Base-by-base conservation (phyloP, 2,797 vertebrate species). In the Protosalanx chinensis region DNA sequence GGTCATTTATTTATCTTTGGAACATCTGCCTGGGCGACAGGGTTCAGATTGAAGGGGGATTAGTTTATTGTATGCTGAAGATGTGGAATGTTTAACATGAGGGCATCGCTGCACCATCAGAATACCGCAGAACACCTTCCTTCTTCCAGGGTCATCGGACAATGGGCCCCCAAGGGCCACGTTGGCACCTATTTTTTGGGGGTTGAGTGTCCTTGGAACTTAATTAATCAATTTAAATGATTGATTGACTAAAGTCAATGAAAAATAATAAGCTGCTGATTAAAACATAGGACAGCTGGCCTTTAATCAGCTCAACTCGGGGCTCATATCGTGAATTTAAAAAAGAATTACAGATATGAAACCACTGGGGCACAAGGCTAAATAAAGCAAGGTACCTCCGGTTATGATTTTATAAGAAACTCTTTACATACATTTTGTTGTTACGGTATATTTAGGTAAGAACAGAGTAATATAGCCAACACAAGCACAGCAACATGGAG, bases 181-280 rank as follows among this genome's bases (percentile, higher is more conserved):
- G 75, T 77, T 76, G 85, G 85, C 83, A 81, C 82, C 79, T 65
- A 69, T 74, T 82, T 74, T 46, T 79, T 77, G n/a, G n/a, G n/a
- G n/a, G n/a, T 68, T 64, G 77, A 16, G 81, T 12, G 76, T 79
- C 84, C 86, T 87, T 84, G 85, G 82, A 72, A 83, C 82, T 87
- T 89, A 82, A 87, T 87, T 83, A 87, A 87, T 90, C 86, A 88
- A 87, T 89, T 79, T 81, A 81, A 82, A 79, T 87, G 88, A 90
- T 86, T 88, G 85, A 90, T 86, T 80, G 78, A 79, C 64, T 80
- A 75, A 78, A 84, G 82, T 79, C 53, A 30, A 77, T 60, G 81
- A 80, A 70, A 88, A 81, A 81, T 85, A 87, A 90, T 86, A 86
- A 89, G 86, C 77, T 84, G 70, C 82, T 85, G 86, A 89, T 87